phyloP scores from a whole-genome alignment of 2,113 vertebrate genomes.

The Aphyosemion australe region DNA sequence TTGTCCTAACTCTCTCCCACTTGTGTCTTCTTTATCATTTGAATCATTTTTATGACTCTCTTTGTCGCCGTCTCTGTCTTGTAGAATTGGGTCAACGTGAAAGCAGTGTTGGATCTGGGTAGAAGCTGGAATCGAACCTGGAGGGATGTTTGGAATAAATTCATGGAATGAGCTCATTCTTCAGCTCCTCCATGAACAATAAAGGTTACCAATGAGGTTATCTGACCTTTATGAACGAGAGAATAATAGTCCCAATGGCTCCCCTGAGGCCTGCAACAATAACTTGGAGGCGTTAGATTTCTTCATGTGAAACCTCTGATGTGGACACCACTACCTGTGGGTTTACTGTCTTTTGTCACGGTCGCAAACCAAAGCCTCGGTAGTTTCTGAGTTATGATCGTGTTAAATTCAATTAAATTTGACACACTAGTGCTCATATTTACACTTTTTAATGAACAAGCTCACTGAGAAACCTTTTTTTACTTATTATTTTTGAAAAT shows the following conservation, averaged over 20 bases:
- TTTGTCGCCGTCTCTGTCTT: slow-evolving; percentile 39
- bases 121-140: slow-evolving; percentile 30
- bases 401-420: background rate
- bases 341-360: slow-evolving; percentile 30
- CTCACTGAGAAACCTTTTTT: too few species aligned
- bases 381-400: slow-evolving; percentile 23
- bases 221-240: slow-evolving; percentile 1
- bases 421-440: too few species aligned
- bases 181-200: slow-evolving; percentile 1
- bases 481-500: too few species aligned
- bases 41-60: slow-evolving; percentile 16
- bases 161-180: slow-evolving; percentile 24
- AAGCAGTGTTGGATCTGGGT: slow-evolving; percentile 54
- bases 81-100: slow-evolving; percentile 71
- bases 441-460: too few species aligned
- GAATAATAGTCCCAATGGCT: background rate
- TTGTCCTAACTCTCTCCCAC: background rate
- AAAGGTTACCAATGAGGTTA: slow-evolving; percentile 11
- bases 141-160: slow-evolving; percentile 13
- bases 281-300: background rate
- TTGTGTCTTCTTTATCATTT: slow-evolving; percentile 19
- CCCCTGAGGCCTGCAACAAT: slow-evolving; percentile 5
- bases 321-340: slow-evolving; percentile 15
- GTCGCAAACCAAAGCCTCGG: slow-evolving; percentile 39
- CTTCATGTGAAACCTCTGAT: background rate